Percentiles rank a stretch among this genome's conserved stretches.
phyloP scores from a whole-genome alignment of 2,888 invertebrate species.

The Pyrrhosoma nymphula region DNA sequence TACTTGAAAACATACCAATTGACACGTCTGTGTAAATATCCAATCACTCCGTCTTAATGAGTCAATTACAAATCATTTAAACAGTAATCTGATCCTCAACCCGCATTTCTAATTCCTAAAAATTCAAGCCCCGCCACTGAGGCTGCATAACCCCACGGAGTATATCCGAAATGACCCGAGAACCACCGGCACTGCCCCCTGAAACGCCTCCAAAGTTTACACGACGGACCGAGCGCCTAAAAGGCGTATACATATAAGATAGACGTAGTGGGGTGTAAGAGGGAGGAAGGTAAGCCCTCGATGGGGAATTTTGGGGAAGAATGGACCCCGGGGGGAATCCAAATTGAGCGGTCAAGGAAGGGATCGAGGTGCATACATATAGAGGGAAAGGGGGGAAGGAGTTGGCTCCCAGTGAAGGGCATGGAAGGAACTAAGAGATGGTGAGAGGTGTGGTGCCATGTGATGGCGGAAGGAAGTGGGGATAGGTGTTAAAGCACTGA shows the following conservation, averaged over 20 bases:
- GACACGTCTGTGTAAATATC: too few species aligned
- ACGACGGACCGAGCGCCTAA: neutral
- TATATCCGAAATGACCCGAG: neutral
- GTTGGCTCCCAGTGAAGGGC: neutral
- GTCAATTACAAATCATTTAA: neutral
- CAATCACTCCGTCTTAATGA: neutral
- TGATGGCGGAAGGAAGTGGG: slow-evolving; percentile 1
- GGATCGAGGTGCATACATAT: slow-evolving; percentile 12
- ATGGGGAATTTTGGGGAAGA: neutral
- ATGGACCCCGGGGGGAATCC: slow-evolving; percentile 47
- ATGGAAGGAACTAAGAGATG: neutral
- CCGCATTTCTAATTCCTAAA: neutral
- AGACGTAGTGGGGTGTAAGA: neutral
- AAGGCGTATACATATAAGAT: slow-evolving; percentile 17
- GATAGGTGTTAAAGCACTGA: slow-evolving; percentile 56
- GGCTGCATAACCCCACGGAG: neutral
- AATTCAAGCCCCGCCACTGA: neutral
- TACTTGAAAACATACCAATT: too few species aligned
- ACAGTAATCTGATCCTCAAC: neutral
- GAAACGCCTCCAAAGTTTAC: neutral
- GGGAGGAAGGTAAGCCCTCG: neutral
- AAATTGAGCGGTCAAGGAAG: slow-evolving; percentile 60
- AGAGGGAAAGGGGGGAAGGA: neutral
- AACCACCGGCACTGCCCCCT: neutral
- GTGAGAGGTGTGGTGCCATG: neutral